phyloP scores from a whole-genome alignment of 1,140 invertebrate species.

The Brachionus asplanchnoidis region DNA sequence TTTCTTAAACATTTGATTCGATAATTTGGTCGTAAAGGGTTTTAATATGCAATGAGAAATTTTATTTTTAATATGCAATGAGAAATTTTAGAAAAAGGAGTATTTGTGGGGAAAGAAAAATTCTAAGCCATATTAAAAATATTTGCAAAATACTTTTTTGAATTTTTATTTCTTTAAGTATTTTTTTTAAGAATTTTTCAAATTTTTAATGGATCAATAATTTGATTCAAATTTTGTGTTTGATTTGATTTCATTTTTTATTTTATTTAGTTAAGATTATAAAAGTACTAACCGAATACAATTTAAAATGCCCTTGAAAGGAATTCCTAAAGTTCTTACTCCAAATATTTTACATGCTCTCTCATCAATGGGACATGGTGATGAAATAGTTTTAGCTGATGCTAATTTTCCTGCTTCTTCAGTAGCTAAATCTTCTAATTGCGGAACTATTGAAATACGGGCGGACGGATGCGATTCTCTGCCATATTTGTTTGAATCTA shows the following conservation, averaged over 20 bases:
- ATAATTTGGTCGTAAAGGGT: no score
- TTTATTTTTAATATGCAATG: no score
- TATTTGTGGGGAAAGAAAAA: no score
- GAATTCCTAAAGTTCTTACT: conserved; percentile 57
- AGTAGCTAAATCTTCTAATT: conserved; percentile 1
- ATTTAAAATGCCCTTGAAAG: conserved; percentile 53
- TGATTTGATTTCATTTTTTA: background rate
- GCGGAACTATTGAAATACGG: conserved; percentile 13
- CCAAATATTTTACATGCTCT: conserved; percentile 58
- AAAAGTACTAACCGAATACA: background rate
- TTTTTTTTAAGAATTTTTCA: no score
- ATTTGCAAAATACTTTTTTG: no score
- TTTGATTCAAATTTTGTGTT: background rate
- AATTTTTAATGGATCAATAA: no score
- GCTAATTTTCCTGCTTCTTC: conserved; percentile 11
- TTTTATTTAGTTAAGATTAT: background rate
- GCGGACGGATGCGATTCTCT: conserved; percentile 49
- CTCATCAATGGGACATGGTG: conserved; percentile 60
- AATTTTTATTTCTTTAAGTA: no score
- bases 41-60: no score
- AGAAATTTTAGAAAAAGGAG: no score
- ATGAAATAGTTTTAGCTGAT: conserved; percentile 53
- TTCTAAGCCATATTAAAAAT: no score
- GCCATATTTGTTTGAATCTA: conserved; percentile 52
- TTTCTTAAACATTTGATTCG: no score